phyloP scores from a whole-genome alignment of 2,113 vertebrate genomes.

The Tetrao urogallus region DNA sequence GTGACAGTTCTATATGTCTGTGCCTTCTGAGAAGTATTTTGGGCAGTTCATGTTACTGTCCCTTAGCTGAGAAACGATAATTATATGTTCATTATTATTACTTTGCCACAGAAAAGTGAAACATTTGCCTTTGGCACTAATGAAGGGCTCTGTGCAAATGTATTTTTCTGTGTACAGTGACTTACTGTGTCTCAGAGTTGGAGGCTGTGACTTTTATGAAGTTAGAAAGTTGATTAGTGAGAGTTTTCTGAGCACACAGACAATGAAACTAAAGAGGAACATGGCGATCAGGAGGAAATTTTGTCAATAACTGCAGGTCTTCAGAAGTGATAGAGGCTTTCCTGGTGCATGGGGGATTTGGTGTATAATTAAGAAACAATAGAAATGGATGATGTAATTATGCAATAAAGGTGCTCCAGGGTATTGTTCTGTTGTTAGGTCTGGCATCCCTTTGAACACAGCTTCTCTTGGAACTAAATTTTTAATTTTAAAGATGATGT shows the following conservation, averaged over 20 bases:
- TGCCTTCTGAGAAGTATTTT: neutral
- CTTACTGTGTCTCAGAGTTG: neutral
- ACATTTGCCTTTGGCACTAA: neutral
- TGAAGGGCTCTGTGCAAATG: neutral
- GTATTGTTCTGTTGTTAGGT: neutral
- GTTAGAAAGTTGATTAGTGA: fast-evolving
- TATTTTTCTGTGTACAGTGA: neutral
- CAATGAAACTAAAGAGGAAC: neutral
- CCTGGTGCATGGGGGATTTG: neutral
- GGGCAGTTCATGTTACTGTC: neutral
- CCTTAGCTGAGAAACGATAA: neutral
- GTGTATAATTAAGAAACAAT: slow-evolving; percentile 3
- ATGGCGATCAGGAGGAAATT: neutral
- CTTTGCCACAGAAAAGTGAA: neutral
- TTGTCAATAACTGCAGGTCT: neutral
- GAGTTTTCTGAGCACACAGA: neutral
- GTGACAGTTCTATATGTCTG: neutral
- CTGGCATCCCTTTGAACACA: neutral
- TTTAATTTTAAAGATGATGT: neutral
- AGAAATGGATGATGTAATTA: neutral
- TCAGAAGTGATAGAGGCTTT: neutral
- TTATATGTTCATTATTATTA: neutral
- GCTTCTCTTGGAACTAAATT: neutral
- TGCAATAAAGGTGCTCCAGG: neutral
- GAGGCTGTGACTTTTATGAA: neutral